phyloP scores from a whole-genome alignment of 53 echinoderm and acorn worm species.

The Apostichopus leukothele region DNA sequence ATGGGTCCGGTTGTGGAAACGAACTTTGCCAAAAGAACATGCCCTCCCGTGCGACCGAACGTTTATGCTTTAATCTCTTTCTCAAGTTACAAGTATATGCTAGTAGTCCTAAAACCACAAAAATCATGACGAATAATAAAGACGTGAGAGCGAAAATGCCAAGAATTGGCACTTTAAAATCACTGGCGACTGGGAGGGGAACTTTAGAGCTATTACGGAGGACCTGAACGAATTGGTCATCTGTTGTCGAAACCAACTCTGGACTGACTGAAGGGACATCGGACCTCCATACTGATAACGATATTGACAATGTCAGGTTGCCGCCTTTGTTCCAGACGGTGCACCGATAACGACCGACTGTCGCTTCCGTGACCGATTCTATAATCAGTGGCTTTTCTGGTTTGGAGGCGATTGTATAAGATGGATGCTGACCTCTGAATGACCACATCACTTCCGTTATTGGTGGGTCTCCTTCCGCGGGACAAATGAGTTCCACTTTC shows the following conservation, averaged over 20 bases:
- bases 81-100: slow-evolving; percentile 38
- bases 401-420: slow-evolving; percentile 36
- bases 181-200: slow-evolving; percentile 12
- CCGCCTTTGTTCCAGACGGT: slow-evolving; percentile 50
- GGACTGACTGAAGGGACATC: not conserved
- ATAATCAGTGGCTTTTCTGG: slow-evolving; percentile 46
- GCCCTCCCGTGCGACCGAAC: slow-evolving; percentile 1
- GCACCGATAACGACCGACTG: slow-evolving; percentile 41
- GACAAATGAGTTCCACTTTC: slow-evolving; percentile 36
- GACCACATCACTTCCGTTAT: slow-evolving; percentile 40
- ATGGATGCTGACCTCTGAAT: slow-evolving; percentile 33
- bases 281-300: slow-evolving; percentile 13
- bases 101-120: slow-evolving; percentile 16
- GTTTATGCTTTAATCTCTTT: slow-evolving; percentile 38
- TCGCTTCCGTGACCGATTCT: slow-evolving; percentile 25
- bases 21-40: slow-evolving; percentile 37
- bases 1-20: not conserved
- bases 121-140: slow-evolving; percentile 22
- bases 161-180: slow-evolving; percentile 40
- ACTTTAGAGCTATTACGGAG: not conserved
- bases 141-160: slow-evolving; percentile 39
- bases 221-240: not conserved
- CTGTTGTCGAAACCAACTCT: not conserved
- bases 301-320: slow-evolving; percentile 36
- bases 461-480: slow-evolving; percentile 33